Conservation (phyloP, 2,113 vertebrate species). For the Polypterus senegalus region DNA sequence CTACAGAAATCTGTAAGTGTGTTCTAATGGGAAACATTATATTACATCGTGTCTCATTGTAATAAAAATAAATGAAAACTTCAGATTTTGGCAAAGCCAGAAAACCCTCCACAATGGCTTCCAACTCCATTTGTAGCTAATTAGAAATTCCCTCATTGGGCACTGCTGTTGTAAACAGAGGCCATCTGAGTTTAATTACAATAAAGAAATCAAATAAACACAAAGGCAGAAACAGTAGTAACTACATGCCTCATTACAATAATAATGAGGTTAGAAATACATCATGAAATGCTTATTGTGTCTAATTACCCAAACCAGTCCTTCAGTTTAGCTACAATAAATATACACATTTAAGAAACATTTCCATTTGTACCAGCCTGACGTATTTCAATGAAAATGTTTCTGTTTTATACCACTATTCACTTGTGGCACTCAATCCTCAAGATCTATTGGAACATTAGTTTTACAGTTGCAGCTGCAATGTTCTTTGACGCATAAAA, state of each 20-base stretch:
- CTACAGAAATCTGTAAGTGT: neutral
- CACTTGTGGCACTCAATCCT: constrained; percentile 4
- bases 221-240: constrained; percentile 62
- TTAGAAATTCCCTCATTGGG: constrained; percentile 43
- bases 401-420: constrained; percentile 16
- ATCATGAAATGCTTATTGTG: constrained; percentile 51
- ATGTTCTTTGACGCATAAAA: too few relatives aligned
- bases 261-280: constrained; percentile 49
- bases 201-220: constrained; percentile 77
- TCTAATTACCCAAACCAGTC: constrained; percentile 42
- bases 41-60: constrained; percentile 43
- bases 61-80: constrained; percentile 58
- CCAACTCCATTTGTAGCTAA: constrained; percentile 47
- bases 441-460: too few relatives aligned
- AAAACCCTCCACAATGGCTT: constrained; percentile 55
- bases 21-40: constrained; percentile 31
- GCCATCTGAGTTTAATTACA: constrained; percentile 82
- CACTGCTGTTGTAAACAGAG: constrained; percentile 58
- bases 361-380: constrained; percentile 39
- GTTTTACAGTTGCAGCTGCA: too few relatives aligned
- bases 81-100: constrained; percentile 51
- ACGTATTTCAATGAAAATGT: constrained; percentile 20
- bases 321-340: constrained; percentile 40
- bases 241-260: constrained; percentile 65
- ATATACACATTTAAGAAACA: constrained; percentile 50